Base-by-base conservation (phyloP, 2,797 vertebrate species). In the Dromococcyx pavoninus region DNA sequence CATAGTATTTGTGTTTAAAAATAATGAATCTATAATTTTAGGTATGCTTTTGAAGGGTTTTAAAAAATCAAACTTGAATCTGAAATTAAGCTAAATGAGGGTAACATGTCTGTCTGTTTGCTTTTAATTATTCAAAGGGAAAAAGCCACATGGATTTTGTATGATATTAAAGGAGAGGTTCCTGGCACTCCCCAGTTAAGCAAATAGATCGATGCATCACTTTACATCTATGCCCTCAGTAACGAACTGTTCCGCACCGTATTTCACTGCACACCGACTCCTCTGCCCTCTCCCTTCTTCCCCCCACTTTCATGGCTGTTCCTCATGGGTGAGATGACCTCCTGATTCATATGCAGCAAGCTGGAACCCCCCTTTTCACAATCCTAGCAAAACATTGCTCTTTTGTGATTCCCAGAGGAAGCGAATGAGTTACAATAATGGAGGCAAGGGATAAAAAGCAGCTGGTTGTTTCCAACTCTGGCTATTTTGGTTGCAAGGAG, bases 371-470 rank as follows among this genome's bases (percentile, higher is more conserved):
- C 50, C 65, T 93, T 94, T 83, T 37, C 50, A 75, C 54, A 91
- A 35, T 41, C 43, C 32, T 17, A 54, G 41, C 13, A 93, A 93
- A 93, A 81, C 62, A 86, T 75, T 89, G 77, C 32, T 50, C 41
- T 88, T 75, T 48, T 0, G 2, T 61, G 13, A 78, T 84, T 93
- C 79, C 56, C 91, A 92, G 58, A 91, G 85, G 89, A 95, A 95
- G 70, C 28, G 25, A 81, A 81, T 9, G 23, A 75, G 28, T 70
- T 94, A 37, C 21, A 94, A 95, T 94, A 94, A 92, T 35, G 72
- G 69, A 83, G 61, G 75, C 65, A 89, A 93, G 37, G 53, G 84
- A 87, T 44, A 72, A 87, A 82, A 95, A 91, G 25, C 46, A 85
- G 43, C 7, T n/a, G 35, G 53, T 71, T 77, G 50, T 94, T 95